Conservation (phyloP, 2,888 invertebrate genomes). For the Phlogophora meticulosa region DNA sequence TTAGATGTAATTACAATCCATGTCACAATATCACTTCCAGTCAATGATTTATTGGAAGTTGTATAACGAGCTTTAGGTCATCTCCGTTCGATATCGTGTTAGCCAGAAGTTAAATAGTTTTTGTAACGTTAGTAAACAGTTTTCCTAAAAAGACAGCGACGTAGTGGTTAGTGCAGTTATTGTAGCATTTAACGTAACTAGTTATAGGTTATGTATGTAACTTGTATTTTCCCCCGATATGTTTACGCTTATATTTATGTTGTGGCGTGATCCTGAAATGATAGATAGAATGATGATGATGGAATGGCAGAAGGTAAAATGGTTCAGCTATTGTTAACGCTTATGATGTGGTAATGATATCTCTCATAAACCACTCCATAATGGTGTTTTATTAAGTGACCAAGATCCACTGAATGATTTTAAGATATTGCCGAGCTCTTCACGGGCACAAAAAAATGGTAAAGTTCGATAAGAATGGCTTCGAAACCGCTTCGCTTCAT, state of each 20-base stretch:
- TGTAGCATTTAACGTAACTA: conserved; percentile 64
- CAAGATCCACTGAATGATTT: not conserved
- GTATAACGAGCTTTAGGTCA: conserved; percentile 1
- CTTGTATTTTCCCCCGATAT: conserved; percentile 63
- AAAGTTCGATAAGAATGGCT: not conserved
- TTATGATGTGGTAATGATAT: not conserved
- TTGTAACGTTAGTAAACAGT: conserved; percentile 70
- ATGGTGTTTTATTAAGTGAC: not conserved
- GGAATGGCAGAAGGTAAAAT: not conserved
- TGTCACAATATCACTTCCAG: not conserved
- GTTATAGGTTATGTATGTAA: conserved; percentile 53
- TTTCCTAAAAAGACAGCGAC: conserved; percentile 80
- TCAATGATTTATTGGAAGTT: conserved; percentile 21
- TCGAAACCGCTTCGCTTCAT: not conserved
- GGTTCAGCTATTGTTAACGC: not conserved
- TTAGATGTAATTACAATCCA: not conserved
- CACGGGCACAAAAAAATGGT: not conserved
- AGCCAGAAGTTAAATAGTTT: conserved; percentile 61
- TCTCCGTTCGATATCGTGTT: conserved; percentile 16
- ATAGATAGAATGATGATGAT: too few species aligned
- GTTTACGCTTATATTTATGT: conserved; percentile 57
- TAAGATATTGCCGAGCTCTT: not conserved
- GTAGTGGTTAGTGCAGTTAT: conserved; percentile 76
- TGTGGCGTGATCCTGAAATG: conserved; percentile 59
- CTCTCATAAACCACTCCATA: not conserved